phyloP scores from a whole-genome alignment of 30 jellyfish, hydroid and myxozoan species.

The Mastigias papua region DNA sequence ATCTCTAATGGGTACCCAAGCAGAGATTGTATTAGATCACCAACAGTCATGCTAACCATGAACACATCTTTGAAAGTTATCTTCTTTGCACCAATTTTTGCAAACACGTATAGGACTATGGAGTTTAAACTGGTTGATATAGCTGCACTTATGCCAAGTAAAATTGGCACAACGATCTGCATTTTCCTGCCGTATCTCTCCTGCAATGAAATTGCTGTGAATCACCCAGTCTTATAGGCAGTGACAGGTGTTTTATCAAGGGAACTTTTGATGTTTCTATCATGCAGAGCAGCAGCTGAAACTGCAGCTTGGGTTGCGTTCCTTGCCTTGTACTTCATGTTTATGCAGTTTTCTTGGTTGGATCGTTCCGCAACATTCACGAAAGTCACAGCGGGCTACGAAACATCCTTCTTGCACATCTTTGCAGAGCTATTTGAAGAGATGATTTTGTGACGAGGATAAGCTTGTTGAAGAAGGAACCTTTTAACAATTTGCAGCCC shows the following conservation, averaged over 20 bases:
- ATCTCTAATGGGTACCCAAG: slow-evolving; percentile 73
- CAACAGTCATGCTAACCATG: slow-evolving; percentile 62
- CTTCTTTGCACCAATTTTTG: slow-evolving; percentile 30
- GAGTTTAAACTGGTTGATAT: slow-evolving; percentile 33
- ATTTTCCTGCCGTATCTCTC: slow-evolving; percentile 4
- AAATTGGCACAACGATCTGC: slow-evolving; percentile 25
- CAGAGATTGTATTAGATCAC: slow-evolving; percentile 57
- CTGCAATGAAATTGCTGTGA: neutral
- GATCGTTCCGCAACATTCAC: too few species aligned
- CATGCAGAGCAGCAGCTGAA: neutral
- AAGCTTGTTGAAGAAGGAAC: too few species aligned
- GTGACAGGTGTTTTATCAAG: neutral
- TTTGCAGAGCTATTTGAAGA: too few species aligned
- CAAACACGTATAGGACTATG: slow-evolving; percentile 40
- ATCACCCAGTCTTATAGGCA: neutral
- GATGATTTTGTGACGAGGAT: too few species aligned
- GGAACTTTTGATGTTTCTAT: neutral
- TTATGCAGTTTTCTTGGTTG: too few species aligned
- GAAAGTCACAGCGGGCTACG: too few species aligned
- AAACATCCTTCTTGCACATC: too few species aligned
- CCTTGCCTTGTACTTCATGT: neutral
- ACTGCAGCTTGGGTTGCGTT: neutral
- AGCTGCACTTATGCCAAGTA: slow-evolving; percentile 21
- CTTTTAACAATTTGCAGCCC: too few species aligned
- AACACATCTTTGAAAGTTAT: slow-evolving; percentile 53